Percentiles rank a stretch among this genome's conserved stretches.
Conservation (phyloP, 2,888 invertebrate species). For the Lingula anatina region DNA sequence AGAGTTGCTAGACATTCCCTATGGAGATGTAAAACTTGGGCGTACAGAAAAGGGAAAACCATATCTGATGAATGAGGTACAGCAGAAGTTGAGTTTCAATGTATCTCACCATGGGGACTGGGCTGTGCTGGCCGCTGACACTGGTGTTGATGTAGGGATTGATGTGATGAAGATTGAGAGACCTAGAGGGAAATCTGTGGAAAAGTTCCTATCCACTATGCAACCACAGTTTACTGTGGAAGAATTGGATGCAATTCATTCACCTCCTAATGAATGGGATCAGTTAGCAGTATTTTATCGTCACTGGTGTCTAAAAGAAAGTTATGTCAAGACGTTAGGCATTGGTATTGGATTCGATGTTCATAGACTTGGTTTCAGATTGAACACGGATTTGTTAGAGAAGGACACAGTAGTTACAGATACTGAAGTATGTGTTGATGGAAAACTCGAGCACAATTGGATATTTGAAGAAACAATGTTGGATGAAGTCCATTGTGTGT, state of each 20-base stretch:
- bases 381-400: slow-evolving; percentile 35
- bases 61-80: slow-evolving; percentile 24
- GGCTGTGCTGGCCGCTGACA: slow-evolving; percentile 66
- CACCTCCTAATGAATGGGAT: slow-evolving; percentile 57
- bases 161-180: slow-evolving; percentile 86
- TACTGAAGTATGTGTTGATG: slow-evolving; percentile 65
- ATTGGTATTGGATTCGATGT: slow-evolving; percentile 77
- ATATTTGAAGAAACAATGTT: slow-evolving; percentile 78
- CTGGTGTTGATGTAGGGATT: slow-evolving; percentile 54
- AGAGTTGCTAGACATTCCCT: slow-evolving; percentile 61
- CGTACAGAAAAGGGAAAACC: slow-evolving; percentile 53
- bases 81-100: slow-evolving; percentile 65
- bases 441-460: slow-evolving; percentile 62
- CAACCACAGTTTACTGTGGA: slow-evolving; percentile 68
- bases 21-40: slow-evolving; percentile 59
- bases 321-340: slow-evolving; percentile 87
- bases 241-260: slow-evolving; percentile 74
- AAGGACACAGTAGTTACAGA: slow-evolving; percentile 52
- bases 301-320: slow-evolving; percentile 87
- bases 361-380: slow-evolving; percentile 69
- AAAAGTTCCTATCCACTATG: slow-evolving; percentile 88
- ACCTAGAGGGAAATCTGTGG: slow-evolving; percentile 60
- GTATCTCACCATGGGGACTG: slow-evolving; percentile 87
- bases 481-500: slow-evolving; percentile 71
- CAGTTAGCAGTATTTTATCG: slow-evolving; percentile 78